phyloP scores from a whole-genome alignment of 2,113 vertebrate species.

The Amia ocellicauda region DNA sequence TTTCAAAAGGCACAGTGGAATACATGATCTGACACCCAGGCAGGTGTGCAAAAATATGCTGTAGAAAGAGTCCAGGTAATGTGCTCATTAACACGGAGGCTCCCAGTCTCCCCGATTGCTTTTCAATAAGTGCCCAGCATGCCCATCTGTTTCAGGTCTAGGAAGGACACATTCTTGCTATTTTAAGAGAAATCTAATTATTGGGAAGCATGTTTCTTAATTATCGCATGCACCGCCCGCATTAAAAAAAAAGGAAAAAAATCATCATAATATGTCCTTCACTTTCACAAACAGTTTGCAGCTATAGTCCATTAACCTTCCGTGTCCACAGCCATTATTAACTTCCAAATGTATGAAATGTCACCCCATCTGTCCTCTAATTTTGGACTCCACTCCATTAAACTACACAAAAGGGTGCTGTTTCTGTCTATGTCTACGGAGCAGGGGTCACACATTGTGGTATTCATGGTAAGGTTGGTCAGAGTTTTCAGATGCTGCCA shows the following conservation, averaged over 20 bases:
- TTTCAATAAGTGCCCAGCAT: conserved; percentile 46
- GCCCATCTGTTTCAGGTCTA: conserved; percentile 45
- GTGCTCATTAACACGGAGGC: conserved; percentile 50
- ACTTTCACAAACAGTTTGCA: not conserved
- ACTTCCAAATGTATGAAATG: too few relatives aligned
- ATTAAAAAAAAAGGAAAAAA: not conserved
- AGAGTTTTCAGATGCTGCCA: too few relatives aligned
- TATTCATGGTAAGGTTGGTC: too few relatives aligned
- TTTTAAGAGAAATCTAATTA: conserved; percentile 9
- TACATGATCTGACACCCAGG: conserved; percentile 38
- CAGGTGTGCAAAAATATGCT: not conserved
- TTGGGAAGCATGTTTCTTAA: not conserved
- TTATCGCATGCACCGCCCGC: not conserved
- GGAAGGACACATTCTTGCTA: not conserved
- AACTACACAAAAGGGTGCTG: not conserved
- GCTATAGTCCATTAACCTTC: not conserved
- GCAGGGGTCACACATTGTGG: too few relatives aligned
- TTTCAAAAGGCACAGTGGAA: conserved; percentile 10
- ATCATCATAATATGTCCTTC: not conserved
- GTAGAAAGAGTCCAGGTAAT: conserved; percentile 37
- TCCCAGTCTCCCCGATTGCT: conserved; percentile 51
- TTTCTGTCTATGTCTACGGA: not conserved
- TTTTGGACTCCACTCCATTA: not conserved
- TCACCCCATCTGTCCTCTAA: too few relatives aligned
- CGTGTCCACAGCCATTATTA: too few relatives aligned